Conservation (phyloP, 2,888 invertebrate genomes). For the Diaprepes abbreviatus region DNA sequence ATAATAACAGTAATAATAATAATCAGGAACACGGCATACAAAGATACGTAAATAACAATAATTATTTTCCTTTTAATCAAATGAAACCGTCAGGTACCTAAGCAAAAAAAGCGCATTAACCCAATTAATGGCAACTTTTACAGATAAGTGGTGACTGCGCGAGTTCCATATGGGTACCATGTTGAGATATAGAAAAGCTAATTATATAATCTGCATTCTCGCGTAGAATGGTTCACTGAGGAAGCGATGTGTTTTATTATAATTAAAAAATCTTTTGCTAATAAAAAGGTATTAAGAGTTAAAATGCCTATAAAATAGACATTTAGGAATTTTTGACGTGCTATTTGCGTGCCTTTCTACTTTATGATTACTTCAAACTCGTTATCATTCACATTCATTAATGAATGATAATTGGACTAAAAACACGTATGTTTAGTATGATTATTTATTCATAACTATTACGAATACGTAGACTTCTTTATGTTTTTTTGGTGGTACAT, state of each 20-base stretch:
- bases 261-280: background rate
- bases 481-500: too few species aligned
- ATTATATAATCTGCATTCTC: background rate
- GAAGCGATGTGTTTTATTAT: background rate
- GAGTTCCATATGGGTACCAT: conserved; percentile 21
- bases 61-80: conserved; percentile 15
- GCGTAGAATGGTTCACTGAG: background rate
- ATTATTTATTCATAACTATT: too few species aligned
- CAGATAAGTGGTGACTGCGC: conserved; percentile 1
- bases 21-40: background rate
- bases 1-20: background rate
- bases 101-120: conserved; percentile 28
- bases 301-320: too few species aligned
- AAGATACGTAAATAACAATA: conserved; percentile 6
- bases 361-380: too few species aligned
- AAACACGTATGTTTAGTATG: too few species aligned
- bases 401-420: too few species aligned
- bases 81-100: conserved; percentile 14
- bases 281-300: background rate
- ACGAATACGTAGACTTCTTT: too few species aligned
- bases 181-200: conserved; percentile 21
- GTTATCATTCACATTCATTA: too few species aligned
- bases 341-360: too few species aligned
- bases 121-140: conserved; percentile 23
- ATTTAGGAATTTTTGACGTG: too few species aligned